Base-by-base conservation (phyloP, 2,888 invertebrate genomes). In the Buathra laborator region DNA sequence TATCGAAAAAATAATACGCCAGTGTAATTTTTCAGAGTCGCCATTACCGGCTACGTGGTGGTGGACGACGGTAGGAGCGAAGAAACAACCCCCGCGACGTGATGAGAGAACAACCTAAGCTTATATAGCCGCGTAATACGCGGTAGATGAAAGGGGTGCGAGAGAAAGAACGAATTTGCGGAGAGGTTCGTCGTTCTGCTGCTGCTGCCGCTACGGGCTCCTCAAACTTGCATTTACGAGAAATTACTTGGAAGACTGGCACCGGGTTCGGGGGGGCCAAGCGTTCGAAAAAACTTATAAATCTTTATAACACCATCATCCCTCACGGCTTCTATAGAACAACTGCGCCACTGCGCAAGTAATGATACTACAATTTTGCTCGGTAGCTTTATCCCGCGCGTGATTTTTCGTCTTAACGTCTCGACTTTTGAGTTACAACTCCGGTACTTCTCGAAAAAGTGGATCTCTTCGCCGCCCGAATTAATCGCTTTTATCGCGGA, bases 181-280 rank as follows among this genome's bases (percentile, higher is more conserved):
- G 46, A 67, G 43, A 14, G 46, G 19, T 66, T 19, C 32, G 56
- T 59, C 16, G 56, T 59, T 32, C 43, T 16, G 64, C 64, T 66
- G 32, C 32, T 29, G 59, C 29, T 59, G 59, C 48, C 59, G 66
- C 46, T 12, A 64, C 56, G 76, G 37, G 78, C 80, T 82, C 76
- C 79, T 86, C 84, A 86, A 87, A 86, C 86, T 83, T 83, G 81
- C 82, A 87, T 87, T 84, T 81, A 84, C 78, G 74, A 83, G 70
- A 86, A 83, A 87, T 78, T 84, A 84, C 81, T 86, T 53, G 51
- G 62, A 83, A 70, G 53, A 80, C 81, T 83, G 80, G 84, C 80
- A 79, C 78, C 72, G 62, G 70, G 24, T 75, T 67, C 46, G n/a
- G 19, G 37, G 3, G 14, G 29, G 37, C 37, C 37, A 53, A 83